These are phyloP conservation scores for Burhinus bistriatus DNA, from an alignment of 2,113 vertebrate genomes.

Conservation along the genomic window DNA sequence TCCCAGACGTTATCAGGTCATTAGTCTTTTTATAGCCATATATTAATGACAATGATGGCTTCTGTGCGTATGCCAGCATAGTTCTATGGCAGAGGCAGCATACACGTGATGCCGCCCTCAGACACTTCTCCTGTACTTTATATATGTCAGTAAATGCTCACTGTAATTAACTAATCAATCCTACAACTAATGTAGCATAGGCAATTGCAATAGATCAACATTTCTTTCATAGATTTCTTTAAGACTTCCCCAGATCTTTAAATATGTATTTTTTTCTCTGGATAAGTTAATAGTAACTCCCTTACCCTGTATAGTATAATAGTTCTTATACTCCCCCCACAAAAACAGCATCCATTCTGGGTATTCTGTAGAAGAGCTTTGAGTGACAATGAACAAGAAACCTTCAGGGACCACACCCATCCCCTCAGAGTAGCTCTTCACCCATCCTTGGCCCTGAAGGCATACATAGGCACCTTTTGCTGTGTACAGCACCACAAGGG, in stretches of 20 bases:
- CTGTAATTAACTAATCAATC: neutral
- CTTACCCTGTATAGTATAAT: neutral
- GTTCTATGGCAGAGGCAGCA: neutral
- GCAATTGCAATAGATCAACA: neutral
- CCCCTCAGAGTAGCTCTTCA: neutral
- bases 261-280: neutral
- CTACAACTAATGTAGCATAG: neutral
- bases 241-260: neutral
- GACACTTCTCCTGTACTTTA: neutral
- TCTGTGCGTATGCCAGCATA: constrained; percentile 33
- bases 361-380: neutral
- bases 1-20: neutral
- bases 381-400: neutral
- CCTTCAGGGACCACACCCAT: neutral
- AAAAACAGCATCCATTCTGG: neutral
- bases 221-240: neutral
- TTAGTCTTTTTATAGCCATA: neutral
- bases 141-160: neutral
- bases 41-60: neutral
- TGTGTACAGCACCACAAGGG: neutral
- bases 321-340: neutral
- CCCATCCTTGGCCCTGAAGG: neutral
- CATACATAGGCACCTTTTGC: neutral
- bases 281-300: neutral
- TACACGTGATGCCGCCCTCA: neutral